Evolutionary conservation across 2,888 invertebrate species (phyloP).

Genomic region (Phytoseiulus persimilis): DNA sequence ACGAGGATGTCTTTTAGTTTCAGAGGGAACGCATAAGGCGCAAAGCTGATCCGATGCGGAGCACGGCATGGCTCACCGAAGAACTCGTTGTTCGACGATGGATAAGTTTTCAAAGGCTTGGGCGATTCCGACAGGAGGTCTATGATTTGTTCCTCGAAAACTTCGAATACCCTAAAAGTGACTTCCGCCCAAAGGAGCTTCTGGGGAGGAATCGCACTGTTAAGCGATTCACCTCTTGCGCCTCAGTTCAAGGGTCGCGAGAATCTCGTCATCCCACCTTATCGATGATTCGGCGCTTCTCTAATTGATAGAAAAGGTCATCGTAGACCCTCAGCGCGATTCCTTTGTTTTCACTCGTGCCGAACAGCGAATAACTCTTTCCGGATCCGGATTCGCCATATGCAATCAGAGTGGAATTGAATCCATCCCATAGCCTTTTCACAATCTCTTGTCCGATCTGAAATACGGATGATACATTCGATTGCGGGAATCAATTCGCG

Average conservation of each 20-base stretch:
- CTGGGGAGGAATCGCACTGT: not conserved
- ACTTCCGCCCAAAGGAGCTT: constrained; percentile 49
- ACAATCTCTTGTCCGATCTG: constrained; percentile 54
- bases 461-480: not conserved
- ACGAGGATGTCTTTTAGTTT: too few relatives aligned
- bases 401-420: constrained; percentile 57
- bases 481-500: too few relatives aligned
- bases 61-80: constrained; percentile 51
- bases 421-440: constrained; percentile 56
- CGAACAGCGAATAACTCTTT: constrained; percentile 57
- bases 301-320: constrained; percentile 51
- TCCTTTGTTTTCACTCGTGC: constrained; percentile 56
- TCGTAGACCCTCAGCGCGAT: constrained; percentile 56
- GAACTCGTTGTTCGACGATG: constrained; percentile 57
- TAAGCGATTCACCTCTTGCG: not conserved
- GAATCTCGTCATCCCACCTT: not conserved
- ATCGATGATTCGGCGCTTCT: constrained; percentile 11
- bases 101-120: constrained; percentile 54
- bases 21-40: too few relatives aligned
- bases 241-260: too few relatives aligned
- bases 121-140: constrained; percentile 53
- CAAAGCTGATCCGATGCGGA: too few relatives aligned
- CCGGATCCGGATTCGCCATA: constrained; percentile 58
- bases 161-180: constrained; percentile 56
- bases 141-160: constrained; percentile 57